Evolutionary conservation across 2,797 vertebrate species (phyloP), one percentile per base, ranked within the genome.

Genomic region (Aphelocoma californica): DNA sequence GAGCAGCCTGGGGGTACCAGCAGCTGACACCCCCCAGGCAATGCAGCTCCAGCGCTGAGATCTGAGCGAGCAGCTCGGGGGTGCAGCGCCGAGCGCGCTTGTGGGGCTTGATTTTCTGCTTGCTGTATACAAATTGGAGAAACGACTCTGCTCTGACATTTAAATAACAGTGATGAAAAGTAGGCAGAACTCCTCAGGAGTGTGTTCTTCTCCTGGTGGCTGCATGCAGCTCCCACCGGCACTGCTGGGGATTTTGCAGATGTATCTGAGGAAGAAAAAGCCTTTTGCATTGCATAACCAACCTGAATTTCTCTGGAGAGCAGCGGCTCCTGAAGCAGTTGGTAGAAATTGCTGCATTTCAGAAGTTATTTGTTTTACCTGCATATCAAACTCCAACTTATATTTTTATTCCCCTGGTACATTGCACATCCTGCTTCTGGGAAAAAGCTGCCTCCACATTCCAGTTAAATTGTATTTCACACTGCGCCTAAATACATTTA

Each of bases 1-100:
- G 42, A n/a, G 96, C 80, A 64, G 96, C 97, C 96, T 51, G 88
- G 34, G 97, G 97, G 94, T 91, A 71, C 61, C 57, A 11, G 62
- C 97, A 98, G 97, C 96, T 98, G 97, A 51, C 60, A 21, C 64
- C 96, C 97, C 95, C 60, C 92, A 67, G 97, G 97, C 97, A 70
- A 96, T 86, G 71, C 77, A 70, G 90, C 65, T 31, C 19, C 28
- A 26, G 78, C 34, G 1, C 67, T 20, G 25, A 67, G 56, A 96
- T 97, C 91, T 92, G 79, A 91, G 25, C 44, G n/a, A 0, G 77
- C 54, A 11, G 19, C 91, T 77, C 71, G 42, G 69, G 67, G 61
- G 48, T 4, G 57, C 28, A 36, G 92, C 20, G 0, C 72, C 3
- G 57, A 50, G 92, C 67, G 47, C 45, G 78, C 81, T 84, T 21